Base-by-base conservation (phyloP, 2,113 vertebrate species). In the Fulmarus glacialis region DNA sequence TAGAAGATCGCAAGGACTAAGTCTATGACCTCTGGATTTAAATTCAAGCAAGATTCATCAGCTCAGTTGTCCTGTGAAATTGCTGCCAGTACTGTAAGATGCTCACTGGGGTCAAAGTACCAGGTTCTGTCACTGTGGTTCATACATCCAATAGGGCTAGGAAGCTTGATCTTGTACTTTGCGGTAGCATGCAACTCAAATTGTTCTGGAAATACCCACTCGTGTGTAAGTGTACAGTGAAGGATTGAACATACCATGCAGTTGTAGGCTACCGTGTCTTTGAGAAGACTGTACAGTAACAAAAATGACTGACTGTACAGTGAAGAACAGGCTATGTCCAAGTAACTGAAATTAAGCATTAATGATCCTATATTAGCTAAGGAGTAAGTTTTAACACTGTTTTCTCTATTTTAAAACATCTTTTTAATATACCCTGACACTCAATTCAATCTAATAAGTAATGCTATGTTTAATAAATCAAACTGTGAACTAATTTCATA, bases 391-490 rank as follows among this genome's bases (percentile, higher is more conserved):
- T 80, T 34, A 92, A 48, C 50, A 15, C 9, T 52, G 18, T 82
- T 75, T 74, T 66, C 53, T 50, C 5, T 27, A 3, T 45, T 74
- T 85, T 71, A 38, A 78, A 72, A 71, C 27, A 13, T 45, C 11
- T 40, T 96, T 90, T 87, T 63, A 56, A 81, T 74, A 82, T 52
- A 64, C 58, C 53, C 21, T 50, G 29, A 22, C 11, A 36, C 36
- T 89, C 96, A 43, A 53, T 29, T 95, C 38, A 80, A 72, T 79
- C 64, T 77, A 82, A 42, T 88, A 96, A 83, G 15, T 75, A 85
- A 78, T 85, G 19, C 19, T 75, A 70, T 62, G 29, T 72, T 94
- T 73, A 84, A 92, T 78, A 94, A 90, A 91, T 63, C 14, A 87
- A 92, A 26, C 6, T 20, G 11, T 53, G 12, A 50, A 68, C 27